phyloP scores from a whole-genome alignment of 2,888 invertebrate species.

The Ormyrus nitidulus region DNA sequence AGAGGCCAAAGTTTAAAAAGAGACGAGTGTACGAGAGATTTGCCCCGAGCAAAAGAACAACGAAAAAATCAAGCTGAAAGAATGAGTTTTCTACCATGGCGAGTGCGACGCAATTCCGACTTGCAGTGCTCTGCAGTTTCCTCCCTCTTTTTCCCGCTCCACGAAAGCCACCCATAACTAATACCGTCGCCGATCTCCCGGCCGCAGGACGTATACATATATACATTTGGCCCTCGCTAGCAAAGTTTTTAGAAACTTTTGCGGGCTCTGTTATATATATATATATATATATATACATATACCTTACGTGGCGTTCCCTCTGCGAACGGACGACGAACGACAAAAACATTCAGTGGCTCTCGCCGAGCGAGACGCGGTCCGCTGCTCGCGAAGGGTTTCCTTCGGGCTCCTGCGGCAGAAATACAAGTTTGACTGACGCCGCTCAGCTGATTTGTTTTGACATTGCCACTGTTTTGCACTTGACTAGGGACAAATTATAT shows the following conservation, averaged over 20 bases:
- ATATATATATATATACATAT: not conserved
- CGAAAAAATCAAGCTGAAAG: conserved; percentile 23
- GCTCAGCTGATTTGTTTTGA: conserved; percentile 13
- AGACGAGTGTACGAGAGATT: conserved; percentile 24
- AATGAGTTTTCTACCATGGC: conserved; percentile 45
- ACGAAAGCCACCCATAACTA: conserved; percentile 46
- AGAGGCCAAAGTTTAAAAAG: conserved; percentile 38
- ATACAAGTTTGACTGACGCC: conserved; percentile 22
- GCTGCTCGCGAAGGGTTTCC: conserved; percentile 29
- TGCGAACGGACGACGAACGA: not conserved
- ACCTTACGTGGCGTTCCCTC: conserved; percentile 11
- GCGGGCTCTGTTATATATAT: not conserved
- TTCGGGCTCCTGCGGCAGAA: not conserved
- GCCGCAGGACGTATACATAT: not conserved
- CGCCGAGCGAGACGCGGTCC: not conserved
- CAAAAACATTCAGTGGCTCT: conserved; percentile 25
- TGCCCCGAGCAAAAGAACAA: not conserved
- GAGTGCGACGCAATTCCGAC: conserved; percentile 26
- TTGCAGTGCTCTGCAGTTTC: conserved; percentile 36
- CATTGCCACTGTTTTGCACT: not conserved
- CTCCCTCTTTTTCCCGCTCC: not conserved
- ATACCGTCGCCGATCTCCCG: conserved; percentile 35
- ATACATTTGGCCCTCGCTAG: conserved; percentile 28
- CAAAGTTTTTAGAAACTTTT: conserved; percentile 51
- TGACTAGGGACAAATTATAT: not conserved